These are phyloP conservation scores for Eidolon helvum DNA, from an alignment of 2,113 vertebrate species.

Conservation along the genomic window DNA sequence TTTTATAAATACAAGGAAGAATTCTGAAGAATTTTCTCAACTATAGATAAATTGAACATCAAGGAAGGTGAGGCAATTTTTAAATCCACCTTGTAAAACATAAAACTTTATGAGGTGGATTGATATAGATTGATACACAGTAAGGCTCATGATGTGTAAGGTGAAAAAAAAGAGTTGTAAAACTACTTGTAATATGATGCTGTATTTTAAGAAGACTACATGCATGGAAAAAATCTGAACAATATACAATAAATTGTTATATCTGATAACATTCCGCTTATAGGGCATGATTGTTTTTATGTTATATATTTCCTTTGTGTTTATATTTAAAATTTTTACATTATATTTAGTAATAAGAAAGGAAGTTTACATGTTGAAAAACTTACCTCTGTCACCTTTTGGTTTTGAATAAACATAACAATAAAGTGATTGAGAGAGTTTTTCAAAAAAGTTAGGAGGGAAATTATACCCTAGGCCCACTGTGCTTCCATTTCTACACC, in stretches of 20 bases:
- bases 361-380: not conserved
- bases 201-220: not conserved
- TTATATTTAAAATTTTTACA: constrained; percentile 9
- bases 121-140: not conserved
- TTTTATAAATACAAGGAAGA: constrained; percentile 1
- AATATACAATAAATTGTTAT: not conserved
- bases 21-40: constrained; percentile 1
- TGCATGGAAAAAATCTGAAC: not conserved
- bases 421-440: not conserved
- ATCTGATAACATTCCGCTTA: not conserved
- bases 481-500: not conserved
- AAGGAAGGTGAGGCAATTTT: not conserved
- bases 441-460: not conserved
- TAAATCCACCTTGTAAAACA: constrained; percentile 35
- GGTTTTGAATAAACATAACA: not conserved
- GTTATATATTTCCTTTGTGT: not conserved
- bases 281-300: not conserved
- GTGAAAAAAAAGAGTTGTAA: not conserved
- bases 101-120: not conserved
- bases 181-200: not conserved
- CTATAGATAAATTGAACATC: not conserved
- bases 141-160: not conserved
- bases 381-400: not conserved
- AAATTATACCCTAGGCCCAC: not conserved
- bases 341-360: not conserved